Percentiles rank a stretch among this genome's conserved stretches.
Conservation (phyloP, 2,888 invertebrate species). For the Villa cingulata region DNA sequence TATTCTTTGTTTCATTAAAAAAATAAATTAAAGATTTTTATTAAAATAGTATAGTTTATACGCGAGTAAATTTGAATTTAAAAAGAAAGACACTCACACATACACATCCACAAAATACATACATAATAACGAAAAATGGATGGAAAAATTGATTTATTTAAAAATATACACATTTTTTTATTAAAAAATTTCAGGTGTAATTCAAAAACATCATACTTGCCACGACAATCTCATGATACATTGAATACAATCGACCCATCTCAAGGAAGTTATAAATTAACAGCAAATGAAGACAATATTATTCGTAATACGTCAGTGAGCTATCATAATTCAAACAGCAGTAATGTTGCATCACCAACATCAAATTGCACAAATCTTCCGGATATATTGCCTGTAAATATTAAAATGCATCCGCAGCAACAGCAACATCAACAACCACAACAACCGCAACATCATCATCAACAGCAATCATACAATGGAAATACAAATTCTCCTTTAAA, state of each 20-base stretch:
- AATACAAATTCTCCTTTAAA: slow-evolving; percentile 24
- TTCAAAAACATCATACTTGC: slow-evolving; percentile 63
- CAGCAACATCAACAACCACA: slow-evolving; percentile 18
- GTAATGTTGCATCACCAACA: slow-evolving; percentile 11
- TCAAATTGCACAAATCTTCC: slow-evolving; percentile 37
- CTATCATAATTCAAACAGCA: slow-evolving; percentile 5
- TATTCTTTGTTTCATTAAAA: too few species aligned
- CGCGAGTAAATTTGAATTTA: too few species aligned
- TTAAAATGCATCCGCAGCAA: slow-evolving; percentile 33
- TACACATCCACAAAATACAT: too few species aligned
- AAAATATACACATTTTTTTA: too few species aligned
- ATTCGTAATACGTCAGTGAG: slow-evolving; percentile 17
- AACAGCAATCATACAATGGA: slow-evolving; percentile 26
- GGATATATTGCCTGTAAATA: slow-evolving; percentile 43
- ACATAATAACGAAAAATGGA: too few species aligned
- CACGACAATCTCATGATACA: slow-evolving; percentile 53
- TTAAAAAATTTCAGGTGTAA: slow-evolving; percentile 44
- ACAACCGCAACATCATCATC: slow-evolving; percentile 15
- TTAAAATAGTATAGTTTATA: too few species aligned
- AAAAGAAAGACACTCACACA: too few species aligned
- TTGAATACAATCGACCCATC: slow-evolving; percentile 48
- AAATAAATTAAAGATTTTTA: too few species aligned
- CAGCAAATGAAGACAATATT: slow-evolving; percentile 44
- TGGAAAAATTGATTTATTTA: too few species aligned
- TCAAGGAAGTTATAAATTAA: slow-evolving; percentile 60